Evolutionary conservation across 2,797 vertebrate species (phyloP).

Genomic region (Pseudomugil tenellus): DNA sequence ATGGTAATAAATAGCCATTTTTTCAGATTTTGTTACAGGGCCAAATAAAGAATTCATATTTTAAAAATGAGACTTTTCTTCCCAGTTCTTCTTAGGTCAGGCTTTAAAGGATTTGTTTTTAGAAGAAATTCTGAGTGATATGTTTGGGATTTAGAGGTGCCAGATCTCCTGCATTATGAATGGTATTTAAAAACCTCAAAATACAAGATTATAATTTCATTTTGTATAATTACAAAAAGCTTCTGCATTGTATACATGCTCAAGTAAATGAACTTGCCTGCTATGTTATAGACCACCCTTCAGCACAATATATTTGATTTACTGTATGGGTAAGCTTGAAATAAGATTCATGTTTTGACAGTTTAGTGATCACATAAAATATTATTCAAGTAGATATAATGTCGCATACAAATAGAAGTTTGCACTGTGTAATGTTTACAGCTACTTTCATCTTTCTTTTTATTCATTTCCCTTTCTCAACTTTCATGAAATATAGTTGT

Average conservation of each 20-base stretch:
- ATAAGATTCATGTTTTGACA: neutral
- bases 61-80: too few species aligned
- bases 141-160: neutral
- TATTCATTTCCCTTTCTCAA: constrained; percentile 6
- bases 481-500: neutral
- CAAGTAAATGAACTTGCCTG: neutral
- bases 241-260: neutral
- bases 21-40: too few species aligned
- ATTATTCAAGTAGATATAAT: constrained; percentile 28
- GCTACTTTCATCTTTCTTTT: constrained; percentile 25
- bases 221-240: neutral
- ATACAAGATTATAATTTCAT: neutral
- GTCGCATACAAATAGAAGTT: constrained; percentile 19
- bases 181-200: neutral
- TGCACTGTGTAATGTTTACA: constrained; percentile 16
- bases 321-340: constrained; percentile 1
- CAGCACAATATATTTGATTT: neutral
- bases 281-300: neutral
- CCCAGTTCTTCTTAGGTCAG: too few species aligned
- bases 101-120: too few species aligned
- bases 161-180: neutral
- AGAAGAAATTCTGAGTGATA: neutral
- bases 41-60: too few species aligned
- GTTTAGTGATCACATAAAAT: neutral
- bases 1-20: too few species aligned